A percentile compares a stretch with the other conserved stretches of the same genome.
Evolutionary conservation across 2,888 invertebrate species (phyloP).

Genomic region (Drosophila meridiana): DNA sequence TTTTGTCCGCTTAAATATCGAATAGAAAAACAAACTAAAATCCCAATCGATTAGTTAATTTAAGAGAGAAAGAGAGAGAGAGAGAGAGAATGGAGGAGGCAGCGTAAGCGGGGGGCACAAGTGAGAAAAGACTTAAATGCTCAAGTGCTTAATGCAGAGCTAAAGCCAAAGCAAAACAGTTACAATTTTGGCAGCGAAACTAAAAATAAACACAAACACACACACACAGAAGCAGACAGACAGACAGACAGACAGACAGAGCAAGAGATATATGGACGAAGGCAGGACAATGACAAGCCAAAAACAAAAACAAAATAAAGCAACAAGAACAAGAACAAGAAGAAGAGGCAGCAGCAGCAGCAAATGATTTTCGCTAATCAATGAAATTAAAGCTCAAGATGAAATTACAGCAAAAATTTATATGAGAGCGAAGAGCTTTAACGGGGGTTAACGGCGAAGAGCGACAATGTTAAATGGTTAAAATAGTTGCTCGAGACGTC

Average conservation of each 20-base stretch:
- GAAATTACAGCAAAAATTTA: conserved; percentile 52
- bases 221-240: conserved; percentile 26
- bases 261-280: conserved; percentile 43
- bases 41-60: conserved; percentile 51
- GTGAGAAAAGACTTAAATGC: conserved; percentile 39
- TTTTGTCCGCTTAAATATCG: conserved; percentile 12
- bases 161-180: conserved; percentile 15
- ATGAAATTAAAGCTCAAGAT: conserved; percentile 81
- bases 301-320: conserved; percentile 54
- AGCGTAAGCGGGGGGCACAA: too few species aligned
- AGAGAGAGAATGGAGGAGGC: too few species aligned
- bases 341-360: conserved; percentile 43
- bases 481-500: conserved; percentile 65
- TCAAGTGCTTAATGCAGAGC: conserved; percentile 42
- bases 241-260: conserved; percentile 30
- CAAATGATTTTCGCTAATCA: conserved; percentile 80
- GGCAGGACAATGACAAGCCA: conserved; percentile 56
- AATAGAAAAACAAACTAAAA: conserved; percentile 20
- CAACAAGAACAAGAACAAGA: conserved; percentile 38
- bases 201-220: conserved; percentile 55
- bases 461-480: conserved; percentile 39
- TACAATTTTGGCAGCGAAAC: conserved; percentile 59
- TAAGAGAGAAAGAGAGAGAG: conserved; percentile 15
- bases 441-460: conserved; percentile 34
- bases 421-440: conserved; percentile 58